A percentile compares a stretch with the other conserved stretches of the same genome.
These are phyloP conservation scores for Rhea pennata DNA, from an alignment of 2,113 vertebrate genomes.

Conservation along the genomic window DNA sequence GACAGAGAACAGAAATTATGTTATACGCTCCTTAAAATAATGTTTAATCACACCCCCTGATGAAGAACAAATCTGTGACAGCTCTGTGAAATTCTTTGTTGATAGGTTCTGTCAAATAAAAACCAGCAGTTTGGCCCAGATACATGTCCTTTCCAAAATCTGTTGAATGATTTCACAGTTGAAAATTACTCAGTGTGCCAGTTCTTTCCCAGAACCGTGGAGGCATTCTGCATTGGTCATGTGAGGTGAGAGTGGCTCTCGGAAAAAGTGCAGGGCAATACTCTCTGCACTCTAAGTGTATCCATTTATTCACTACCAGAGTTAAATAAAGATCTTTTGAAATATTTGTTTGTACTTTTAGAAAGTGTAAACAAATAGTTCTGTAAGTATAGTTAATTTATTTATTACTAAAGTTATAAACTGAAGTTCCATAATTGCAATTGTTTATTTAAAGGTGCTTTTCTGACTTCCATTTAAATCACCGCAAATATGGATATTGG, in stretches of 20 bases:
- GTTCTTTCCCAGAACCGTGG: background rate
- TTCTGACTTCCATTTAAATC: background rate
- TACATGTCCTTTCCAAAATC: constrained; percentile 2
- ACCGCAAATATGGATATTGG: background rate
- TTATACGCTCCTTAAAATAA: background rate
- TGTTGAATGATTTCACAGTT: constrained; percentile 23
- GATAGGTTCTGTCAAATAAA: background rate
- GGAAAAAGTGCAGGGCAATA: background rate
- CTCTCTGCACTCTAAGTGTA: background rate
- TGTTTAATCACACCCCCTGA: background rate
- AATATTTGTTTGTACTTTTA: too few species aligned
- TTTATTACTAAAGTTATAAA: too few species aligned
- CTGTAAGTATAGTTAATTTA: too few species aligned
- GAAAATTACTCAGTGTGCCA: background rate
- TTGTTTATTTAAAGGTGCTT: background rate
- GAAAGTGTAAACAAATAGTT: too few species aligned
- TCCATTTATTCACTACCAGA: background rate
- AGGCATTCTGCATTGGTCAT: background rate
- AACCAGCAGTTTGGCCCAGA: background rate
- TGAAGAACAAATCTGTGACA: background rate
- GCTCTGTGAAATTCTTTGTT: background rate
- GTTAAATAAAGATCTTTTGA: background rate
- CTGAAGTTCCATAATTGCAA: background rate
- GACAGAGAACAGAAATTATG: background rate
- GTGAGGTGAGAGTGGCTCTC: background rate